These are phyloP conservation scores for Engraulis encrasicolus DNA, from an alignment of 2,113 vertebrate species.

Conservation along the genomic window DNA sequence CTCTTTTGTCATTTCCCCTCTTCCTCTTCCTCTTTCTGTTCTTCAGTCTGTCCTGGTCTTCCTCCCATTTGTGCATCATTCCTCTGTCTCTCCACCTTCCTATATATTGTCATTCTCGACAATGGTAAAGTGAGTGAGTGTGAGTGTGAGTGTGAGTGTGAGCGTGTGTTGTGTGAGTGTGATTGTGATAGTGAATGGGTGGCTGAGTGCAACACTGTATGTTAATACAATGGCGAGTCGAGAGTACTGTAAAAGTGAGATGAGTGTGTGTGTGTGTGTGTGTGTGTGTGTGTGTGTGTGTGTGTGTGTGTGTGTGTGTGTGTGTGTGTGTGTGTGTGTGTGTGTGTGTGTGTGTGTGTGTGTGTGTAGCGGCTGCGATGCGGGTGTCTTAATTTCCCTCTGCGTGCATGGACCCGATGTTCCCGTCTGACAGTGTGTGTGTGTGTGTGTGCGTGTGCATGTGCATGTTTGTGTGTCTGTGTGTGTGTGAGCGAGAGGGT, in stretches of 20 bases:
- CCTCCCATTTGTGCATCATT: constrained; percentile 21
- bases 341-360: not conserved
- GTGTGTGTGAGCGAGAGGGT: too few species aligned
- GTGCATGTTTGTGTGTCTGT: too few species aligned
- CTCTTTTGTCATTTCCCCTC: not conserved
- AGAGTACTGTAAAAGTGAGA: too few species aligned
- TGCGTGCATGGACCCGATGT: constrained; percentile 49
- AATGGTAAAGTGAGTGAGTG: not conserved
- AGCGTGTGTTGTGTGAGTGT: too few species aligned
- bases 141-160: not conserved
- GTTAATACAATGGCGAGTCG: too few species aligned
- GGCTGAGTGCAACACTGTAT: too few species aligned
- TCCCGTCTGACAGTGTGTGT: too few species aligned
- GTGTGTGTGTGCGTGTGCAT: too few species aligned
- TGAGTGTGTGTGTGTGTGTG: not conserved
- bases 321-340: not conserved
- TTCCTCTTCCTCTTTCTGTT: not conserved
- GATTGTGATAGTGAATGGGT: too few species aligned
- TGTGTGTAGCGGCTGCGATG: not conserved
- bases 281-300: not conserved
- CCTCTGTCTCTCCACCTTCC: constrained; percentile 24
- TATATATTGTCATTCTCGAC: too few species aligned
- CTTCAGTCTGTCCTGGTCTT: constrained; percentile 22
- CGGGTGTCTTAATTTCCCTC: constrained; percentile 53
- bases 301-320: not conserved